Base-by-base conservation (phyloP, 2,888 invertebrate genomes). In the Drosophila kambysellisi region DNA sequence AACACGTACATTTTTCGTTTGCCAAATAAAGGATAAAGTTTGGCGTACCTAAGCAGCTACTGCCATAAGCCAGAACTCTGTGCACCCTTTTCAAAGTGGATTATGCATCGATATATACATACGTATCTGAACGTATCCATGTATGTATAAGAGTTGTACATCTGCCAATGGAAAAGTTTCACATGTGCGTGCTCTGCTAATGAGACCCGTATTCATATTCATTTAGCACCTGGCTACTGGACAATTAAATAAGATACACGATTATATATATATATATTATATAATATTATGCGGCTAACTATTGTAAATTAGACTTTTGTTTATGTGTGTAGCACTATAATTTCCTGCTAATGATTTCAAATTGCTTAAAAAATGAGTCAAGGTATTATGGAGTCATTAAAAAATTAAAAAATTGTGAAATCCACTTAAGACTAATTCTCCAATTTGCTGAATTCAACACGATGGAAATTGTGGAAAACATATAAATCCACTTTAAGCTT, bases 21-120 rank as follows among this genome's bases (percentile, higher is more conserved):
- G 68, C 74, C 68, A 58, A 77, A 80, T 76, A 76, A 72, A 72
- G 82, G 78, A 84, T 84, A 89, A 88, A 91, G 88, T 91, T 89
- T 84, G 70, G 62, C 69, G 46, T 51, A 66, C 59, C 81, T 66
- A 64, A 29, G 7, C 61, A 35, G 48, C 17, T 33, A 12, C 52
- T 20, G 33, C 15, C 52, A 52, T 15, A 33, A 15, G 12, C 37
- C 43, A n/a, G 4, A 43, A 6, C 30, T 12, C 46, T 50, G 37
- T 67, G 64, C 43, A 81, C 70, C 70, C 73, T 70, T 82, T 85
- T 76, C 67, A 86, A 83, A 81, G 74, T 75, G 77, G 79, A 87
- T 89, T 89, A 87, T 77, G 64, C 74, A 77, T 88, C 83, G 67
- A 90, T 88, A 72, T 66, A 72, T 57, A 57, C 56, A 15, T 46